Evolutionary conservation across 1,140 invertebrate species (phyloP), one percentile per base, ranked within the genome.

Genomic region (Drosophila tani): DNA sequence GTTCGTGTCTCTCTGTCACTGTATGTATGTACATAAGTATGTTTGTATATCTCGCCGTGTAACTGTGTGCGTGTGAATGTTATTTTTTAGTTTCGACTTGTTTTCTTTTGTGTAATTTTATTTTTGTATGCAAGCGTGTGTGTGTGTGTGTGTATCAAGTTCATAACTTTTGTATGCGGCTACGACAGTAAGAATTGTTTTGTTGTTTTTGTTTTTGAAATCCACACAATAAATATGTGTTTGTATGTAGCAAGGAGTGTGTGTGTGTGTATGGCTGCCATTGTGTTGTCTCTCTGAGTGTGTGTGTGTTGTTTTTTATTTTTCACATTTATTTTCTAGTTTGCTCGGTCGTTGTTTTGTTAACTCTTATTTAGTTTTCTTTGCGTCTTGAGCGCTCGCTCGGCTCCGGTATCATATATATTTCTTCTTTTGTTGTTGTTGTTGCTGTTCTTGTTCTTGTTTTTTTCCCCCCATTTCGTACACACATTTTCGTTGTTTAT

Each of bases 51-150:
- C 50, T 65, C 24, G 55, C 50, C 38, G 27, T 63, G 49, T 84
- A 47, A 78, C 27, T 75, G 59, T 86, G 70, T 79, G 78, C 71
- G 63, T 66, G 50, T 83, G 75, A 73, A 83, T 88, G 80, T 86
- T 80, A 62, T 77, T 82, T 76, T 87, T 88, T 90, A 88, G 84
- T 84, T 88, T 87, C 75, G 81, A 88, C 84, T 88, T 88, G 85
- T 88, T 88, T 88, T 88, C 84, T 90, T 88, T 90, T 88, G 85
- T 88, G 84, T 88, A 88, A 88, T 88, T 88, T 88, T 84, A 90
- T 84, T 84, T 88, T 81, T 75, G 67, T 82, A 51, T 59, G 64
- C 45, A 41, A 65, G 57, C 53, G 53, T 45, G 19, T 78, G 55
- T 68, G 64, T 70, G 64, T 70, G 53, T 73, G 80, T 76, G 75